phyloP scores from a whole-genome alignment of 2,797 vertebrate species.

The Anabacerthia variegaticeps region DNA sequence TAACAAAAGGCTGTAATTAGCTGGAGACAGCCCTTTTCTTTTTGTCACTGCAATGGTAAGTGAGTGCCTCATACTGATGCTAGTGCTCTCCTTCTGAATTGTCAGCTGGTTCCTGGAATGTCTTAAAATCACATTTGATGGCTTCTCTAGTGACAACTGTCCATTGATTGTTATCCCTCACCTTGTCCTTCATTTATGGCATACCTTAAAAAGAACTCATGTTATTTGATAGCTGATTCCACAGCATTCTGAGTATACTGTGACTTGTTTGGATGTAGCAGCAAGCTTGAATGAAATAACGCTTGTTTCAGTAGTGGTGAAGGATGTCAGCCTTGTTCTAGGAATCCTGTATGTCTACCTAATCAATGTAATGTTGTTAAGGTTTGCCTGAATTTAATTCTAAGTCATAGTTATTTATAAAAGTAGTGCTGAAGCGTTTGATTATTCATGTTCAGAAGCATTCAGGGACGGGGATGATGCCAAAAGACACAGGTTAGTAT shows the following conservation, averaged over 20 bases:
- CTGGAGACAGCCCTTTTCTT: background rate
- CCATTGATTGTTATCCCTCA: background rate
- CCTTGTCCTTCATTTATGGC: background rate
- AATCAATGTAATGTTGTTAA: background rate
- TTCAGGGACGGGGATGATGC: background rate
- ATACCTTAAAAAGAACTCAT: background rate
- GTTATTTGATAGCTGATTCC: background rate
- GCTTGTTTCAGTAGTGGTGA: background rate
- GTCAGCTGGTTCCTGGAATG: background rate
- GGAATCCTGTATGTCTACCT: background rate
- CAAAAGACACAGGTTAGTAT: background rate
- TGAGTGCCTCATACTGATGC: background rate
- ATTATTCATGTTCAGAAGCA: background rate
- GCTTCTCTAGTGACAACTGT: background rate
- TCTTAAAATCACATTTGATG: background rate
- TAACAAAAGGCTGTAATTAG: background rate
- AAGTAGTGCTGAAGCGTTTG: background rate
- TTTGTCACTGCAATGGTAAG: fast-evolving
- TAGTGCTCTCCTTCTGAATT: background rate
- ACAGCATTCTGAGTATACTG: background rate
- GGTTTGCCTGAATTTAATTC: background rate
- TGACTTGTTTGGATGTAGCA: background rate
- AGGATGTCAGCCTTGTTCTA: background rate
- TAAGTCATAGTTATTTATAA: background rate
- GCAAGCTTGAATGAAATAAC: background rate